Percentiles rank a stretch among this genome's conserved stretches.
Evolutionary conservation across 1,140 invertebrate genomes (phyloP).

Genomic region (Heterodera carotae): DNA sequence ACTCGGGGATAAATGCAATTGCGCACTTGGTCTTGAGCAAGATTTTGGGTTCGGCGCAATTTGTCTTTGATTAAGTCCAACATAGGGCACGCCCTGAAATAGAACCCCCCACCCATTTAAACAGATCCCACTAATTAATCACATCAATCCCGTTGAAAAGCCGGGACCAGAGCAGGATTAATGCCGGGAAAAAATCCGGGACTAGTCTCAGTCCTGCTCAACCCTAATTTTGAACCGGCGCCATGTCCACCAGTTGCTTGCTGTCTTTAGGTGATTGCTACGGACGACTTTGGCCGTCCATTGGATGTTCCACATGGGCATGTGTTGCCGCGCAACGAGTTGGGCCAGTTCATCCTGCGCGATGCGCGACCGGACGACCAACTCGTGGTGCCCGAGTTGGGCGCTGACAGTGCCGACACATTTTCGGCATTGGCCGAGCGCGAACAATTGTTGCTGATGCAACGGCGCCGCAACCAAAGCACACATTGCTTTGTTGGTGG

Average conservation of each 20-base stretch:
- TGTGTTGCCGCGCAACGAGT: conserved; percentile 42
- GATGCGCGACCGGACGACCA: conserved; percentile 21
- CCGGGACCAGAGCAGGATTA: no score
- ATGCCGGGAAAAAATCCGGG: no score
- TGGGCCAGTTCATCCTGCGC: conserved; percentile 48
- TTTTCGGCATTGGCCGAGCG: conserved; percentile 1
- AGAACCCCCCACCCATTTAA: no score
- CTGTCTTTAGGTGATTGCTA: conserved; percentile 24
- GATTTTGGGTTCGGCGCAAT: no score
- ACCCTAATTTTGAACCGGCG: no score
- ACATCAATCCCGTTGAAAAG: no score
- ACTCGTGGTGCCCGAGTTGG: neutral
- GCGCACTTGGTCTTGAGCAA: no score
- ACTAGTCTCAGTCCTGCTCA: no score
- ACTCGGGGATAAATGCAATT: no score
- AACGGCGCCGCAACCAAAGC: conserved; percentile 38
- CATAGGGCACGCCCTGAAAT: no score
- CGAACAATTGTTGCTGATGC: conserved; percentile 1
- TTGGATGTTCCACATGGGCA: conserved; percentile 42
- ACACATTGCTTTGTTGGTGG: conserved; percentile 54
- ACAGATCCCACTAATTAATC: no score
- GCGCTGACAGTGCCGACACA: neutral
- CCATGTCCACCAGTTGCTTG: neutral
- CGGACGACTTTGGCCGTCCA: conserved; percentile 51
- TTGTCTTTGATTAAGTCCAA: no score